phyloP scores from a whole-genome alignment of 30 jellyfish, hydroid and myxozoan species.

The Euphysa ruthae region DNA sequence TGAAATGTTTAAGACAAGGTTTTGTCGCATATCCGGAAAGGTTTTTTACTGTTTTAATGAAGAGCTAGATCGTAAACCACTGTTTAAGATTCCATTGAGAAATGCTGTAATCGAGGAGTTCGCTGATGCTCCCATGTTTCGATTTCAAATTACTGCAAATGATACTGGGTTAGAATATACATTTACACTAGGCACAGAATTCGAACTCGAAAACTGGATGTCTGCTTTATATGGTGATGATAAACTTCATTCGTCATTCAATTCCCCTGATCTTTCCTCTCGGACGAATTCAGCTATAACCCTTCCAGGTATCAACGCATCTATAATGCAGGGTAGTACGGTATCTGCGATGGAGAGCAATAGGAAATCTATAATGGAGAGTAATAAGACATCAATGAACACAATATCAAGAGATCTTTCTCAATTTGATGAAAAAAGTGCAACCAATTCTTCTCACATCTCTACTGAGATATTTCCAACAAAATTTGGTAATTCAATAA shows the following conservation, averaged over 20 bases:
- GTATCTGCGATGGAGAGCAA: too few relatives aligned
- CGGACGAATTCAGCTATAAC: slow-evolving; percentile 17
- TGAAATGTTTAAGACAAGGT: slow-evolving; percentile 27
- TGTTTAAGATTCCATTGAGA: slow-evolving; percentile 80
- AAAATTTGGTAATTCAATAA: too few relatives aligned
- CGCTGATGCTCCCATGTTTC: slow-evolving; percentile 8
- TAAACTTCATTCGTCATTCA: neutral
- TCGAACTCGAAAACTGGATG: slow-evolving; percentile 64
- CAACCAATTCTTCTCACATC: too few relatives aligned
- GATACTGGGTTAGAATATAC: slow-evolving; percentile 49
- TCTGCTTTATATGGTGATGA: slow-evolving; percentile 63
- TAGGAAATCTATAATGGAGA: too few relatives aligned
- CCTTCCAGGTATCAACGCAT: too few relatives aligned
- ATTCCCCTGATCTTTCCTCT: neutral
- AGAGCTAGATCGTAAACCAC: slow-evolving; percentile 54
- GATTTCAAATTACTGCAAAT: slow-evolving; percentile 56
- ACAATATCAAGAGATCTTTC: too few relatives aligned
- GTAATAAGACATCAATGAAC: too few relatives aligned
- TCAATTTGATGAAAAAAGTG: too few relatives aligned
- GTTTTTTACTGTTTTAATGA: slow-evolving; percentile 58
- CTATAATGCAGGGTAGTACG: too few relatives aligned
- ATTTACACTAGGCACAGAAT: slow-evolving; percentile 47
- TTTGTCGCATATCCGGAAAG: slow-evolving; percentile 87
- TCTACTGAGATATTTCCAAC: too few relatives aligned
- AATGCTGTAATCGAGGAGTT: slow-evolving; percentile 78